Percentiles rank a stretch among this genome's conserved stretches.
Conservation (phyloP, 2,113 vertebrate genomes). For the Bombycilla garrulus region DNA sequence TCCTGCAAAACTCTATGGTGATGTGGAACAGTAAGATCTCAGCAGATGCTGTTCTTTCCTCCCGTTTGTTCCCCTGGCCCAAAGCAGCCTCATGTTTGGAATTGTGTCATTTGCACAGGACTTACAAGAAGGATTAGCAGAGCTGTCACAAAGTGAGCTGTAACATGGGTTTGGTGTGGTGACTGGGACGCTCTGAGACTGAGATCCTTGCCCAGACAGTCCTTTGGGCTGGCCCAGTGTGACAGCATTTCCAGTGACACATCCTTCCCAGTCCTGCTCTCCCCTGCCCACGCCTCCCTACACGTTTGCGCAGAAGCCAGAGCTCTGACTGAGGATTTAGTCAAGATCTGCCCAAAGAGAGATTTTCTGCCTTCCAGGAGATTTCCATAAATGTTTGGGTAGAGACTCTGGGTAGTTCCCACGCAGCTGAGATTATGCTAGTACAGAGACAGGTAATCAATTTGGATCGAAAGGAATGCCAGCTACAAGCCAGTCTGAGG, state of each 20-base stretch:
- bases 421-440: background rate
- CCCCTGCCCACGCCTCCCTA: background rate
- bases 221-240: background rate
- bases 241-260: background rate
- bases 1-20: background rate
- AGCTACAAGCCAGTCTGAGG: background rate
- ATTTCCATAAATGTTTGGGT: background rate
- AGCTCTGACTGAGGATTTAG: background rate
- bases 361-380: background rate
- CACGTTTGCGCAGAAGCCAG: rapidly evolving
- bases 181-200: background rate
- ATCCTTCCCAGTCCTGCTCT: background rate
- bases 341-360: background rate
- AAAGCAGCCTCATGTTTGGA: background rate
- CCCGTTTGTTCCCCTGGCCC: background rate
- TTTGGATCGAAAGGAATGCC: background rate
- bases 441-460: background rate
- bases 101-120: background rate
- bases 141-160: background rate
- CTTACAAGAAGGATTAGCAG: background rate
- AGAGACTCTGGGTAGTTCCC: background rate
- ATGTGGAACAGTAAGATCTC: background rate
- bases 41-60: background rate
- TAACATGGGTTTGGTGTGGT: rapidly evolving
- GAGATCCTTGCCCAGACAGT: background rate